Conservation (phyloP, 2,797 vertebrate species). For the Picus viridis region DNA sequence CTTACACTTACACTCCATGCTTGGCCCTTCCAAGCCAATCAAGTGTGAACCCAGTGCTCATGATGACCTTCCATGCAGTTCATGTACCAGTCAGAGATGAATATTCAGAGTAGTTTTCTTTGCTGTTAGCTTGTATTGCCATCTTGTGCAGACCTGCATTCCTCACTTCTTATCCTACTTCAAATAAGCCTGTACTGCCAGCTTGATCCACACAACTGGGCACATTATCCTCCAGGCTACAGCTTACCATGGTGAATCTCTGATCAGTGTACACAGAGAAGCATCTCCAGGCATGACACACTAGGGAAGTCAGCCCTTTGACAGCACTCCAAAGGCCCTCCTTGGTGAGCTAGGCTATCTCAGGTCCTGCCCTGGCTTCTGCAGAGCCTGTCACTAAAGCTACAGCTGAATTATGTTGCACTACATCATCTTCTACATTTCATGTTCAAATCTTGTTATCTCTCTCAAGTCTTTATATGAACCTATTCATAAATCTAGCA, state of each 20-base stretch:
- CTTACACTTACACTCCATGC: background rate
- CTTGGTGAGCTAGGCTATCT: background rate
- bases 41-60: background rate
- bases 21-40: background rate
- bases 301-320: rapidly evolving
- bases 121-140: background rate
- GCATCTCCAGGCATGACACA: background rate
- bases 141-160: background rate
- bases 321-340: background rate
- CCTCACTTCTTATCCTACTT: background rate
- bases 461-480: background rate
- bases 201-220: background rate
- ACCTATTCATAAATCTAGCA: background rate
- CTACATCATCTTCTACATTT: background rate
- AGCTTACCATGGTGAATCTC: rapidly evolving
- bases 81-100: background rate
- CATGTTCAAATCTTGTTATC: background rate
- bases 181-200: rapidly evolving
- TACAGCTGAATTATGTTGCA: background rate
- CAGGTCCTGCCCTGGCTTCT: rapidly evolving
- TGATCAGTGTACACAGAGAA: background rate
- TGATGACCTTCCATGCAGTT: background rate
- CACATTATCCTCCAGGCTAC: background rate
- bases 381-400: background rate
- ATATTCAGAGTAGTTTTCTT: background rate